These are phyloP conservation scores for Celastrina argiolus DNA, from an alignment of 2,888 invertebrate species.

Conservation along the genomic window DNA sequence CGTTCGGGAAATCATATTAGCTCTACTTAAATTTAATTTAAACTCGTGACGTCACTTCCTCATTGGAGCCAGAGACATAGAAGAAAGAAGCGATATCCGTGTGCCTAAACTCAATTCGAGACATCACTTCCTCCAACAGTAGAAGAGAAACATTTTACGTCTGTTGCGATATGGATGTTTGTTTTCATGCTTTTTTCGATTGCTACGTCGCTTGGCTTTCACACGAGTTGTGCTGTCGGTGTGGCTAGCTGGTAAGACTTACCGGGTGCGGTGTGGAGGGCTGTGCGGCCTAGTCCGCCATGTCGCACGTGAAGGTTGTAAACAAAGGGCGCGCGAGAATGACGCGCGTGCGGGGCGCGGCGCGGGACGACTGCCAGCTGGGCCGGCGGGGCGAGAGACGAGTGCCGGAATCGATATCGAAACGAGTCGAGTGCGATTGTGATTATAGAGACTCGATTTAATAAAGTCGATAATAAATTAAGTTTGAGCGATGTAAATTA, in stretches of 20 bases:
- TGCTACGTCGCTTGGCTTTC: too few species aligned
- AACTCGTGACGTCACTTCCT: background rate
- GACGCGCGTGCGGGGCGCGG: slow-evolving; percentile 56
- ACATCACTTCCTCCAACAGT: too few species aligned
- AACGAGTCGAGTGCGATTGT: background rate
- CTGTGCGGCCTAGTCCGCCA: background rate
- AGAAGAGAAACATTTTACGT: too few species aligned
- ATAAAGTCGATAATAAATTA: background rate
- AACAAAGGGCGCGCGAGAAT: slow-evolving; percentile 44
- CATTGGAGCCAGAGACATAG: too few species aligned
- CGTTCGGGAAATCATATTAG: slow-evolving; percentile 25
- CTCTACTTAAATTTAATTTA: slow-evolving; percentile 13
- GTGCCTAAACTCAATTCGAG: too few species aligned
- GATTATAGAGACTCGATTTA: background rate
- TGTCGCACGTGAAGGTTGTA: slow-evolving; percentile 46
- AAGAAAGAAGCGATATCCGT: too few species aligned
- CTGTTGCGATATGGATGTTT: too few species aligned
- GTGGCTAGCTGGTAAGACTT: background rate
- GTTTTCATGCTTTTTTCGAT: too few species aligned
- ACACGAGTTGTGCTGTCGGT: too few species aligned
- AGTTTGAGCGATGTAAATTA: too few species aligned
- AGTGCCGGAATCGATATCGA: background rate
- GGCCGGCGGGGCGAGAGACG: slow-evolving; percentile 35
- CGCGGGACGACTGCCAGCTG: slow-evolving; percentile 49
- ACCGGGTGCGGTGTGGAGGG: background rate